Percentiles rank a stretch among this genome's conserved stretches.
Evolutionary conservation across 2,888 invertebrate genomes (phyloP).

Genomic region (Sipha maydis): DNA sequence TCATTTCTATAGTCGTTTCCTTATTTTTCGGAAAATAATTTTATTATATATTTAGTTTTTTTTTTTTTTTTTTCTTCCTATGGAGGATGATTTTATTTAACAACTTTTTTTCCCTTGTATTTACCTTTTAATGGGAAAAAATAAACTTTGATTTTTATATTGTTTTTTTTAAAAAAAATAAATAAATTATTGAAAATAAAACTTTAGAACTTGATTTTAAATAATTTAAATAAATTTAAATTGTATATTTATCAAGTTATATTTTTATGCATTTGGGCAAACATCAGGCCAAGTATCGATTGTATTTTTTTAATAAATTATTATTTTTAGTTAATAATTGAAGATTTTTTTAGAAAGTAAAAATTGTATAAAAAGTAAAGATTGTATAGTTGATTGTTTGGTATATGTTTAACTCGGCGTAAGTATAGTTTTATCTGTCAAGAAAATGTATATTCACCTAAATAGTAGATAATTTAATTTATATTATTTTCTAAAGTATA

Average conservation of each 20-base stretch:
- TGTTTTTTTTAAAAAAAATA: too few species aligned
- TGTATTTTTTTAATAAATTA: too few species aligned
- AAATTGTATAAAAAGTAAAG: too few species aligned
- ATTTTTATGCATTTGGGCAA: background rate
- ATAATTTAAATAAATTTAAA: constrained; percentile 19
- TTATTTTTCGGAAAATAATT: too few species aligned
- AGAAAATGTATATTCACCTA: background rate
- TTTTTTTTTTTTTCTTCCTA: too few species aligned
- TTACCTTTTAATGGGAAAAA: too few species aligned
- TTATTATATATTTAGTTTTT: background rate
- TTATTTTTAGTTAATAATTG: background rate
- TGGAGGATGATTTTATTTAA: background rate
- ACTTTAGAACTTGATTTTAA: background rate
- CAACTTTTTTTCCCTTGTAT: background rate
- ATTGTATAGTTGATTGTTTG: too few species aligned
- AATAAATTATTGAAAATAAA: background rate
- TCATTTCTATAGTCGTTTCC: too few species aligned
- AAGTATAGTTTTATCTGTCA: background rate
- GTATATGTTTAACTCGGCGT: too few species aligned
- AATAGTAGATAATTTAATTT: background rate
- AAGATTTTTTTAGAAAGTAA: background rate
- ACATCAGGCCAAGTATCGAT: too few species aligned
- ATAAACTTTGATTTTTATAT: background rate
- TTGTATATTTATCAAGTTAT: background rate
- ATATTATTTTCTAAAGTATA: background rate